These are phyloP conservation scores for Morpho deidamia DNA, from an alignment of 2,888 invertebrate species.

Conservation along the genomic window DNA sequence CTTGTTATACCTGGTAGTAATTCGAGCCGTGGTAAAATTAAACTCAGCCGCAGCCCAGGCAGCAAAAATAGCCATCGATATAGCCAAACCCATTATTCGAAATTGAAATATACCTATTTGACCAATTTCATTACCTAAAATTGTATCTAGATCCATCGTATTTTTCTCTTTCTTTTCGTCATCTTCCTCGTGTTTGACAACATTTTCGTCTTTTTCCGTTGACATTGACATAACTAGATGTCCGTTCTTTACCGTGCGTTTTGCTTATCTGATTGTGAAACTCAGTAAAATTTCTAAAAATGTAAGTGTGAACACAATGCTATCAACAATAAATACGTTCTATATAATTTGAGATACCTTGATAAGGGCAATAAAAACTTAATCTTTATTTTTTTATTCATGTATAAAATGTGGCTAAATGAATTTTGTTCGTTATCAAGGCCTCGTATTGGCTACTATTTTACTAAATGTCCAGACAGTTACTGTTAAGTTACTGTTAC, in stretches of 20 bases:
- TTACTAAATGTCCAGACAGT: too few species aligned
- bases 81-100: constrained; percentile 35
- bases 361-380: too few species aligned
- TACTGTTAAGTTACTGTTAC: too few species aligned
- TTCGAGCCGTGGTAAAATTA: constrained; percentile 59
- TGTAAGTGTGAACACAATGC: too few species aligned
- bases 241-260: background rate
- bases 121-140: constrained; percentile 56
- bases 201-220: constrained; percentile 27
- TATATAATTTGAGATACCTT: too few species aligned
- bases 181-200: constrained; percentile 3
- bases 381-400: too few species aligned
- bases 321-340: too few species aligned
- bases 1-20: constrained; percentile 44
- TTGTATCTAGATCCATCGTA: constrained; percentile 46
- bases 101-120: constrained; percentile 57
- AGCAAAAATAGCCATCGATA: constrained; percentile 42
- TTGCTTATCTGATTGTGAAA: background rate
- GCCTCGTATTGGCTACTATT: too few species aligned
- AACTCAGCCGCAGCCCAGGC: constrained; percentile 53
- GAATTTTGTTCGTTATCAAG: too few species aligned
- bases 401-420: too few species aligned
- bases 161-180: constrained; percentile 10
- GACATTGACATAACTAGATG: constrained; percentile 24
- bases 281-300: too few species aligned